Evolutionary conservation across 2,888 invertebrate species (phyloP).

Genomic region (Meloe dianella): DNA sequence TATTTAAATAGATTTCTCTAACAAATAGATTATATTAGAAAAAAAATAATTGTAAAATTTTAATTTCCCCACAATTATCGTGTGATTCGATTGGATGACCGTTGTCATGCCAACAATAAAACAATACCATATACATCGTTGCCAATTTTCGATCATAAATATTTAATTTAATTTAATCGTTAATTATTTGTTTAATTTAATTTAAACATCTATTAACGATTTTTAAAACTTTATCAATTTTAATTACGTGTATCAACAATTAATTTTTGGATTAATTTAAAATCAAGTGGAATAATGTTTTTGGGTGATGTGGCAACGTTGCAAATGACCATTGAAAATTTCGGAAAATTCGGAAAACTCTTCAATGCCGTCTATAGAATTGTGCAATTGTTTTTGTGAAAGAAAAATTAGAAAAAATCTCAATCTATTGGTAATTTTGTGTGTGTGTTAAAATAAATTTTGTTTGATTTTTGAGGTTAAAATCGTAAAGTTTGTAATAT

Average conservation of each 20-base stretch:
- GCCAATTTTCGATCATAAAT: neutral
- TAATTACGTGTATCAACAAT: neutral
- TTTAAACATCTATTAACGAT: neutral
- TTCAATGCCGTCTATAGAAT: neutral
- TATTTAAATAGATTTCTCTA: too few relatives aligned
- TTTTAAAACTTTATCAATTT: neutral
- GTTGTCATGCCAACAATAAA: neutral
- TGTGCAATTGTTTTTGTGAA: neutral
- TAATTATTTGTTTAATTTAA: neutral
- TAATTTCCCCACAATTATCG: neutral
- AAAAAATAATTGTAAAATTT: too few relatives aligned
- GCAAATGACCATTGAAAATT: neutral
- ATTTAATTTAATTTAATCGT: neutral
- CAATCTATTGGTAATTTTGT: neutral
- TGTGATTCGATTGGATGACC: neutral
- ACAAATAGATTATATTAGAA: too few relatives aligned
- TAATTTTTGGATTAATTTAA: neutral
- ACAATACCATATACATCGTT: neutral
- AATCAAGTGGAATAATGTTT: neutral
- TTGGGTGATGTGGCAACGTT: neutral
- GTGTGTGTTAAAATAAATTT: neutral
- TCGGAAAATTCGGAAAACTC: neutral
- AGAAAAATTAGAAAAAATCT: too few relatives aligned
- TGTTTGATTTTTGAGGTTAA: neutral
- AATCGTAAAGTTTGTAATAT: neutral